A percentile compares a stretch with the other conserved stretches of the same genome.
phyloP scores from a whole-genome alignment of 2,888 invertebrate genomes.

The Apomyelois bistriatella region DNA sequence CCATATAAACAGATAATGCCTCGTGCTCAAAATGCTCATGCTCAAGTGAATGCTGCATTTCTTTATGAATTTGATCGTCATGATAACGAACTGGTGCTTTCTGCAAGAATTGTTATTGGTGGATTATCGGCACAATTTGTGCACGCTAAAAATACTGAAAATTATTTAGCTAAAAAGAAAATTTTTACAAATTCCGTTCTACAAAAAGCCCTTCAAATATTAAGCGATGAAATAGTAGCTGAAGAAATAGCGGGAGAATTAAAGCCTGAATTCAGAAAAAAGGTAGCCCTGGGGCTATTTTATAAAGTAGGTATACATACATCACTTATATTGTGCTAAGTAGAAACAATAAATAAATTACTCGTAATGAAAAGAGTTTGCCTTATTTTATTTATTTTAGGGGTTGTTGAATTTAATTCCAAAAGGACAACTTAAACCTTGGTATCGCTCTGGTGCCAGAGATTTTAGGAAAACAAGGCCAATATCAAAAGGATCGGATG shows the following conservation, averaged over 20 bases:
- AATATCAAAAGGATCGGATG: constrained; percentile 81
- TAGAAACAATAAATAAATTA: not conserved
- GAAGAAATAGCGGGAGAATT: constrained; percentile 80
- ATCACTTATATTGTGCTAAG: too few relatives aligned
- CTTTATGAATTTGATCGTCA: constrained; percentile 74
- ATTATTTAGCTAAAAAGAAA: constrained; percentile 49
- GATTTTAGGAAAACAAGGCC: constrained; percentile 73
- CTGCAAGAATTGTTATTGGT: constrained; percentile 82
- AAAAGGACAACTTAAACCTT: constrained; percentile 54
- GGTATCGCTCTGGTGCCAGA: constrained; percentile 71
- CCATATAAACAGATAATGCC: constrained; percentile 81
- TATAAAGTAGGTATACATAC: constrained; percentile 82
- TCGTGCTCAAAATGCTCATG: constrained; percentile 86
- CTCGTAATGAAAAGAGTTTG: too few relatives aligned
- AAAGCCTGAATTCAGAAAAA: constrained; percentile 79
- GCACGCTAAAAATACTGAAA: constrained; percentile 82
- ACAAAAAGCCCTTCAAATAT: constrained; percentile 70
- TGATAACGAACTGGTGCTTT: constrained; percentile 39
- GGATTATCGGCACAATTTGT: constrained; percentile 73
- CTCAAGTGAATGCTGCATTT: constrained; percentile 87
- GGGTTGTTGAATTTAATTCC: constrained; percentile 76
- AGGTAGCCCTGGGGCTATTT: constrained; percentile 81
- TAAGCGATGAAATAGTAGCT: constrained; percentile 80
- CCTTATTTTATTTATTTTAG: constrained; percentile 36
- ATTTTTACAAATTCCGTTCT: constrained; percentile 69